Base-by-base conservation (phyloP, 2,888 invertebrate species). In the Cheilosia variabilis region DNA sequence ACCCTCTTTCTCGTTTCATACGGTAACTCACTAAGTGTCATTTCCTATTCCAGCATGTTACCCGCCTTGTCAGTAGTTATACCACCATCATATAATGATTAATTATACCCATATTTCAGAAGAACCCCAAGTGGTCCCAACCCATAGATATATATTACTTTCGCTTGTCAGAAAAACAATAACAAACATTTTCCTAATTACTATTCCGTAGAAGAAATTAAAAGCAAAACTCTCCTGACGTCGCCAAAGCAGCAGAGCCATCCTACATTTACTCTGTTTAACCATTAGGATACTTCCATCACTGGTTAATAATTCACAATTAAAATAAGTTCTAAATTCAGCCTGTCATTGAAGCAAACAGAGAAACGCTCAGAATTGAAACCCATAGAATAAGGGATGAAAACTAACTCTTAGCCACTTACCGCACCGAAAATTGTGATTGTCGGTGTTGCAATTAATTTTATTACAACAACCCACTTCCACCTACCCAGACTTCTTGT, bases 371-470 rank as follows among this genome's bases (percentile, higher is more conserved):
- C 37, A 68, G 68, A 68, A 43, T 10, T 9, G 34, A 63, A 73
- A 52, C 65, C 57, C 69, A 6, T 24, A 10, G 60, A 34, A 69
- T 47, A 69, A 62, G 47, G 60, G 55, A 76, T 65, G 76, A 47
- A 76, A 72, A 71, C 66, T 55, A 55, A 55, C 69, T 62, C 57
- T 41, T 62, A 76, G 76, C 81, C 76, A 72, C 86, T 86, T 86
- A 77, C 71, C 81, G 57, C 72, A 76, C 68, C 71, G 71, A 80
- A 77, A 80, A 81, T 81, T 86, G 86, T 81, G 58, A 86, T 80
- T 86, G 79, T 79, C 71, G 72, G 79, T 72, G 72, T 68, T 86
- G 71, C 72, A 81, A 81, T 86, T 80, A 81, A 80, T 86, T 72
- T 80, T 52, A 57, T 50, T 76, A 76, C 34, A 69, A 27, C 57